Percentiles rank a stretch among this genome's conserved stretches.
phyloP scores from a whole-genome alignment of 2,113 vertebrate genomes.

The Apodemus sylvaticus region DNA sequence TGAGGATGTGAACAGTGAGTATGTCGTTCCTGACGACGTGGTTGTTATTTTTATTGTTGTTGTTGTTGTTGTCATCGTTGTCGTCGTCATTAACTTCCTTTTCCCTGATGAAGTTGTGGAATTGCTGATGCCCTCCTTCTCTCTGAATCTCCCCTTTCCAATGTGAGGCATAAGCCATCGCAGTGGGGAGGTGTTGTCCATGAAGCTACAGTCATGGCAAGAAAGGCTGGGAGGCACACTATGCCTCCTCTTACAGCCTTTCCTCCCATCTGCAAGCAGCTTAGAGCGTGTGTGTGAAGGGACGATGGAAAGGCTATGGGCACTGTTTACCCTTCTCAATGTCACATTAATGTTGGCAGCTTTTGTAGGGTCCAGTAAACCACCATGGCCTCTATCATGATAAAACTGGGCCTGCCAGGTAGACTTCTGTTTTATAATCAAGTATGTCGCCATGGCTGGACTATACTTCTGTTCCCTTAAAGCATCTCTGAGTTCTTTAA shows the following conservation, averaged over 20 bases:
- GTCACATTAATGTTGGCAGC: background rate
- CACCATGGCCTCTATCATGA: background rate
- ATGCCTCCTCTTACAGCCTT: no score
- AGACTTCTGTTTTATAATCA: background rate
- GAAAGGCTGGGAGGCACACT: no score
- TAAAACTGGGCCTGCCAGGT: background rate
- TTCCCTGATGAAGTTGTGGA: background rate
- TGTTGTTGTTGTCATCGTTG: no score
- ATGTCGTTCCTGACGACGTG: background rate
- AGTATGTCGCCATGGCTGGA: background rate
- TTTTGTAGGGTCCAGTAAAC: background rate
- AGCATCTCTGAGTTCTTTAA: background rate
- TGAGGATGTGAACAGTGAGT: background rate
- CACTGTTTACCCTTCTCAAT: background rate
- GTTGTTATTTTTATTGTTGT: background rate
- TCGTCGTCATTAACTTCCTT: no score
- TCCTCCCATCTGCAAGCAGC: no score
- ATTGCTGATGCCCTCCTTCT: background rate
- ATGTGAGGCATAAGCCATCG: background rate
- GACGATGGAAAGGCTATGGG: fast-evolving
- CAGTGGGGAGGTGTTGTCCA: no score
- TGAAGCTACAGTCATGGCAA: background rate
- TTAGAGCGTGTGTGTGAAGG: background rate
- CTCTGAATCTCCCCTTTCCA: background rate
- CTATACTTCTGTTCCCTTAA: background rate